Percentiles rank a stretch among this genome's conserved stretches.
Conservation (phyloP, 2,797 vertebrate genomes). For the Valencia hispanica region DNA sequence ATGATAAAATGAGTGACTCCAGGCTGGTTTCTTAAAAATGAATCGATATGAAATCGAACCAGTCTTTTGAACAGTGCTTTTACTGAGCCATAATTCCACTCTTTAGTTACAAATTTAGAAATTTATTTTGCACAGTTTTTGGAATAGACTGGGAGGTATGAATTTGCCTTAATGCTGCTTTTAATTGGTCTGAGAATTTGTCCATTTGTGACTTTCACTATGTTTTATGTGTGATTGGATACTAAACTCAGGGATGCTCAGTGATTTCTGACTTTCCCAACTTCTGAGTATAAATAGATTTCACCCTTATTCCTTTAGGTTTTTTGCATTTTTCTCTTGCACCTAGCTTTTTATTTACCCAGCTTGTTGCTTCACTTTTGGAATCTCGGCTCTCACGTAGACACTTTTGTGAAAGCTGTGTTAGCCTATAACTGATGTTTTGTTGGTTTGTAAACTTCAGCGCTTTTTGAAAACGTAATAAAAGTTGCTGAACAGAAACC, state of each 20-base stretch:
- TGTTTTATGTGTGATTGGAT: background rate
- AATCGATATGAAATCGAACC: background rate
- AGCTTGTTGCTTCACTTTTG: background rate
- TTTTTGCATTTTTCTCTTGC: background rate
- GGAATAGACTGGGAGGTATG: background rate
- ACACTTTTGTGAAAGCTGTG: background rate
- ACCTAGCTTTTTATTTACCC: background rate
- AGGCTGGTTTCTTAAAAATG: background rate
- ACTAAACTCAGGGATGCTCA: background rate
- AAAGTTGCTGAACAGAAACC: slow-evolving; percentile 12
- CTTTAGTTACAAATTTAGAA: background rate
- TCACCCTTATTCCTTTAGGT: background rate
- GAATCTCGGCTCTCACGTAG: background rate
- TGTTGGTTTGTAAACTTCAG: background rate
- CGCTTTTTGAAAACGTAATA: background rate
- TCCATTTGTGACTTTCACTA: background rate
- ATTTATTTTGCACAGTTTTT: background rate
- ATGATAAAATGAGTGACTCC: background rate
- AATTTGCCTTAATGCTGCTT: background rate
- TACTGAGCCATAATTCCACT: background rate
- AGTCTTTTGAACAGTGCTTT: background rate
- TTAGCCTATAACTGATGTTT: slow-evolving; percentile 3
- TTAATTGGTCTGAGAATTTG: background rate
- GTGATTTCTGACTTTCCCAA: background rate
- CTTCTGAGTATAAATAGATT: background rate